These are phyloP conservation scores for Bolinopsis microptera DNA, from an alignment of 37 sponge, comb jelly and placozoan species.

Conservation along the genomic window DNA sequence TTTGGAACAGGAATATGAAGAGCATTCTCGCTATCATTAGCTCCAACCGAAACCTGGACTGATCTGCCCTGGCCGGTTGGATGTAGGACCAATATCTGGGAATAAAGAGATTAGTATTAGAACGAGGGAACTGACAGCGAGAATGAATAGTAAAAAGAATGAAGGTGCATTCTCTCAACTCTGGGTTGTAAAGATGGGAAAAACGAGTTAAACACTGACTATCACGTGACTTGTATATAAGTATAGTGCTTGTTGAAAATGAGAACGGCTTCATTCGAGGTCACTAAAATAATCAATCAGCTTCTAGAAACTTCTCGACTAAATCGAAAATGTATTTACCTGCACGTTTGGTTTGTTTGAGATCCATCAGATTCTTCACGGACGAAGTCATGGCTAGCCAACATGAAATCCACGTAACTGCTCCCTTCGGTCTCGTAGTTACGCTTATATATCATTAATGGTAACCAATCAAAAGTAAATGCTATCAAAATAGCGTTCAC, in stretches of 20 bases:
- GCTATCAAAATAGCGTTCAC: slow-evolving; percentile 48
- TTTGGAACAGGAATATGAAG: slow-evolving; percentile 59
- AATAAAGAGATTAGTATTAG: no score
- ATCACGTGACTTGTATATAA: no score
- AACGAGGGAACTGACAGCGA: no score
- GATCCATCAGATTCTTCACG: background rate
- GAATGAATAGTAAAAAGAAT: no score
- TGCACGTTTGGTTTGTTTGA: slow-evolving; percentile 9
- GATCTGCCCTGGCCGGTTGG: background rate
- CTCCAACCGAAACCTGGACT: slow-evolving; percentile 49
- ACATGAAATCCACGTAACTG: slow-evolving; percentile 47
- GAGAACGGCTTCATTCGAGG: no score
- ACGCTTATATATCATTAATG: background rate
- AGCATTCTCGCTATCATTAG: slow-evolving; percentile 51
- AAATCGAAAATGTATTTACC: no score
- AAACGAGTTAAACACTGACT: no score
- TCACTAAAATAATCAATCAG: no score
- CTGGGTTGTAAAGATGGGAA: no score
- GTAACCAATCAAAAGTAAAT: slow-evolving; percentile 41
- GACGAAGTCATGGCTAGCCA: background rate
- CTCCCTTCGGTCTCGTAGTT: background rate
- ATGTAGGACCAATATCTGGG: slow-evolving; percentile 66
- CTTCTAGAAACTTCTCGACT: no score
- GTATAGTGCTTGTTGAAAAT: no score
- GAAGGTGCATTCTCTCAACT: no score